Conservation (phyloP, 2,888 invertebrate genomes). For the Incurvaria masculella region DNA sequence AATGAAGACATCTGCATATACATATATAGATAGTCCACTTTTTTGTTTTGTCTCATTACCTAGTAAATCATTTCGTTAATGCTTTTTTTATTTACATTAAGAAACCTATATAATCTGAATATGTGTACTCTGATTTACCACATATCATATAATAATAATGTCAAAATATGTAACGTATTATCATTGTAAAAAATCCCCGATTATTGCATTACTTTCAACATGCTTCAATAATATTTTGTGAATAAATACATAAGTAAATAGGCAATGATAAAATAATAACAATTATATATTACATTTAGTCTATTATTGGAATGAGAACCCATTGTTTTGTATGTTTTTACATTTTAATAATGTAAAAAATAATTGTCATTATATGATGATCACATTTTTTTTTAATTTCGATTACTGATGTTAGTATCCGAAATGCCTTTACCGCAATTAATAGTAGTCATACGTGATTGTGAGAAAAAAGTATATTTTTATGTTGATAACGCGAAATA, state of each 20-base stretch:
- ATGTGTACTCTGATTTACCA: neutral
- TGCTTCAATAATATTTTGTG: neutral
- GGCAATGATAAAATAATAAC: neutral
- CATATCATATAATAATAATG: neutral
- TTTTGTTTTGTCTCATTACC: too few relatives aligned
- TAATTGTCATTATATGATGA: too few relatives aligned
- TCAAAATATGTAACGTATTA: neutral
- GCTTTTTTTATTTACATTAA: too few relatives aligned
- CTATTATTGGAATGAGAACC: too few relatives aligned
- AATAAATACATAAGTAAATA: neutral
- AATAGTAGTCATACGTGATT: neutral
- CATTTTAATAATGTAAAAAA: neutral
- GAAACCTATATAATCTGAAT: neutral
- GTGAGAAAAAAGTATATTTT: neutral
- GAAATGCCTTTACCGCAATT: neutral
- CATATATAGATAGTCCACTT: too few relatives aligned
- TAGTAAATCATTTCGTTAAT: too few relatives aligned
- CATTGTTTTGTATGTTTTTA: too few relatives aligned
- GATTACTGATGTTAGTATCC: neutral
- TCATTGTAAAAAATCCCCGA: too few relatives aligned
- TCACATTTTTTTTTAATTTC: too few relatives aligned
- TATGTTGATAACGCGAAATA: neutral
- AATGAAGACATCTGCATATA: too few relatives aligned
- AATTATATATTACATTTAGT: neutral
- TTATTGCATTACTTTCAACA: too few relatives aligned